Conservation (phyloP, 2,888 invertebrate species). For the Carterocephalus palaemon region DNA sequence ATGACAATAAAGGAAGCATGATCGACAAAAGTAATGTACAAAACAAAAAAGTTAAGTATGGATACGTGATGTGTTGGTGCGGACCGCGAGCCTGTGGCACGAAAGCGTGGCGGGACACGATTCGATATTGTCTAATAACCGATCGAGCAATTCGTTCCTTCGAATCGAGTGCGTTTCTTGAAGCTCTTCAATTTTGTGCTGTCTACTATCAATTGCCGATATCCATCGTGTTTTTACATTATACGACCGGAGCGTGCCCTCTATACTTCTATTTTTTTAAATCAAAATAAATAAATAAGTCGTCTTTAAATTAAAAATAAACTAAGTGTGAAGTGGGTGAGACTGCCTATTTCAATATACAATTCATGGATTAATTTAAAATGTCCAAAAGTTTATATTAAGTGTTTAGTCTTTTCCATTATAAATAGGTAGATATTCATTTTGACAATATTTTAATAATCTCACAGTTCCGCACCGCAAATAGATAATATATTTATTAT, state of each 20-base stretch:
- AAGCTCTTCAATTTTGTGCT: conserved; percentile 34
- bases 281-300: conserved; percentile 10
- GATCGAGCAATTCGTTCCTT: conserved; percentile 24
- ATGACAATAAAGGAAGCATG: conserved; percentile 66
- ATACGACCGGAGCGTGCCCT: conserved; percentile 32
- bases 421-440: conserved; percentile 1
- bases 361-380: too few species aligned
- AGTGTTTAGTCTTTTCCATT: too few species aligned
- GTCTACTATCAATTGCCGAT: conserved; percentile 32
- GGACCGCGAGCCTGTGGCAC: conserved; percentile 52
- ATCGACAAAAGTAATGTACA: conserved; percentile 48
- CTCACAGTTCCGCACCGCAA: conserved; percentile 34
- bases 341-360: too few species aligned
- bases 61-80: conserved; percentile 56
- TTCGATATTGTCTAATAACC: conserved; percentile 20
- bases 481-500: conserved; percentile 9
- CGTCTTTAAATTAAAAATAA: conserved; percentile 19
- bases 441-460: conserved; percentile 5
- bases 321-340: conserved; percentile 9
- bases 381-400: conserved; percentile 1
- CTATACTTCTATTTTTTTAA: conserved; percentile 28
- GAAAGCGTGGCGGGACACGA: conserved; percentile 27
- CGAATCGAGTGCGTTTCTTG: conserved; percentile 27
- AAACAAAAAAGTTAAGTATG: conserved; percentile 40
- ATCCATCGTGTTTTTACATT: conserved; percentile 34